These are phyloP conservation scores for Stichopus chloronotus DNA, from an alignment of 35 echinoderm and acorn worm genomes.

Conservation along the genomic window DNA sequence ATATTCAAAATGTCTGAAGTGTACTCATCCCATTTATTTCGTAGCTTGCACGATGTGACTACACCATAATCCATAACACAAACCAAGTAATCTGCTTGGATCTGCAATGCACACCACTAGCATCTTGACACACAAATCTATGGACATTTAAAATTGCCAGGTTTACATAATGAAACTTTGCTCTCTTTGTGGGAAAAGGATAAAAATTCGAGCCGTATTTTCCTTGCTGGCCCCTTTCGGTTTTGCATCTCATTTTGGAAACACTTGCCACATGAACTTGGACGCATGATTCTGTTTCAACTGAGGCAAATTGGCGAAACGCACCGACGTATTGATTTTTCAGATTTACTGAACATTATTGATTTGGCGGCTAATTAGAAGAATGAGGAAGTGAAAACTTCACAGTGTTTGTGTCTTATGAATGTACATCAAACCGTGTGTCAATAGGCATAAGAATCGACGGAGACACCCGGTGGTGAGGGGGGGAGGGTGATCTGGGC, in stretches of 20 bases:
- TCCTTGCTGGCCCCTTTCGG: slow-evolving; percentile 60
- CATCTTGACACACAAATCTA: slow-evolving; percentile 35
- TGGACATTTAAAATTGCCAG: slow-evolving; percentile 54
- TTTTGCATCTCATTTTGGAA: slow-evolving; percentile 58
- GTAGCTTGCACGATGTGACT: not conserved
- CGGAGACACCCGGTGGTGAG: not conserved
- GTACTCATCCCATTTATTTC: not conserved
- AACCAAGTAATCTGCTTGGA: not conserved
- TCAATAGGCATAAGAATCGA: slow-evolving; percentile 47
- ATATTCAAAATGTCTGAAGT: too few species aligned
- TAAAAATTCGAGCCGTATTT: slow-evolving; percentile 40
- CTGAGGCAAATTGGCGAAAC: slow-evolving; percentile 53
- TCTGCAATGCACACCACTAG: not conserved
- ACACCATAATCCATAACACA: not conserved
- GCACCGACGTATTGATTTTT: slow-evolving; percentile 65
- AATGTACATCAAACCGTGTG: slow-evolving; percentile 53
- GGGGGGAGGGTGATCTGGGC: slow-evolving; percentile 21
- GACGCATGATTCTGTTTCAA: slow-evolving; percentile 57
- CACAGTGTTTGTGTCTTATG: slow-evolving; percentile 44
- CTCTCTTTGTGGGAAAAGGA: slow-evolving; percentile 22
- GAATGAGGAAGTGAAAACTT: slow-evolving; percentile 63
- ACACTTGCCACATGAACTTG: slow-evolving; percentile 59
- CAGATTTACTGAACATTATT: slow-evolving; percentile 74
- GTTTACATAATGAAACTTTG: slow-evolving; percentile 58
- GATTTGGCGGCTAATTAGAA: slow-evolving; percentile 67